These are phyloP conservation scores for Anarrhichthys ocellatus DNA, from an alignment of 2,113 vertebrate genomes.

Conservation along the genomic window DNA sequence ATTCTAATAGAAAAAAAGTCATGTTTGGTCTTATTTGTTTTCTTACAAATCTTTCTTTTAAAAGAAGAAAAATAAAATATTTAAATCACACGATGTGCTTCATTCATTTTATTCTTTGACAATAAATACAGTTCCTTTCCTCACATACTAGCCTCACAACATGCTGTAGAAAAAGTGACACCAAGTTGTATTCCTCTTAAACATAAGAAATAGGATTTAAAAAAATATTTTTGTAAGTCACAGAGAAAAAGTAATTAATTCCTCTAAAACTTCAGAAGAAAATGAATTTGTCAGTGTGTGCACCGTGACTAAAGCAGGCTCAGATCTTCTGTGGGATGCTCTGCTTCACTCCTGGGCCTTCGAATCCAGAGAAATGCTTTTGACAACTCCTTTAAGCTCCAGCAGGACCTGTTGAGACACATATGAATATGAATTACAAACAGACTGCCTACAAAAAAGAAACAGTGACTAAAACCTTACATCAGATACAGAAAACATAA, in stretches of 20 bases:
- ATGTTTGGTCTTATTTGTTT: constrained; percentile 79
- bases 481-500: neutral
- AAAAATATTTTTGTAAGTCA: constrained; percentile 2
- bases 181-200: neutral
- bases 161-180: neutral
- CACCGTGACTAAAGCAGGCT: neutral
- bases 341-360: neutral
- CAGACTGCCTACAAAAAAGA: neutral
- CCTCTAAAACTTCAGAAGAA: neutral
- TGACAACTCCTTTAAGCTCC: constrained; percentile 70
- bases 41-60: constrained; percentile 81
- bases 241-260: neutral
- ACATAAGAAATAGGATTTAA: neutral
- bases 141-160: neutral
- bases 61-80: constrained; percentile 79
- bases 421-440: neutral
- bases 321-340: neutral
- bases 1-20: constrained; percentile 67
- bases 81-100: constrained; percentile 69
- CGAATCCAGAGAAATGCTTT: constrained; percentile 45
- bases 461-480: neutral
- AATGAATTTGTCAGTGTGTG: neutral
- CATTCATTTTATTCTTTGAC: constrained; percentile 19
- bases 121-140: constrained; percentile 10
- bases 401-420: constrained; percentile 70